phyloP scores from a whole-genome alignment of 2,888 invertebrate species.

The Eupithecia tripunctaria region DNA sequence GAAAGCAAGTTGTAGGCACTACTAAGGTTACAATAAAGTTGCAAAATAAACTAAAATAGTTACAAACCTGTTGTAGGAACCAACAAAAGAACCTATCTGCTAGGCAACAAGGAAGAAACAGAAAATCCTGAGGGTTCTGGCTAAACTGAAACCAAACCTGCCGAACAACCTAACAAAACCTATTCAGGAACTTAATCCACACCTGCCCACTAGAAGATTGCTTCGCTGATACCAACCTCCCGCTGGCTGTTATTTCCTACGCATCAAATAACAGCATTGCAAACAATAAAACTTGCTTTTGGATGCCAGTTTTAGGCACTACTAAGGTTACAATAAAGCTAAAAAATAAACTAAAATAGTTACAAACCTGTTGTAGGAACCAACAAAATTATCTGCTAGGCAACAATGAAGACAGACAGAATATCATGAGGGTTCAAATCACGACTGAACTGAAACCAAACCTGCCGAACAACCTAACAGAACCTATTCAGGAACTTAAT shows the following conservation, averaged over 20 bases:
- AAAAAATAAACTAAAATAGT: background rate
- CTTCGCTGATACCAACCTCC: slow-evolving; percentile 2
- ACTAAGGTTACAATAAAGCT: background rate
- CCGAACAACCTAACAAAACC: background rate
- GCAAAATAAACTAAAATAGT: background rate
- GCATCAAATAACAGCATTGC: slow-evolving; percentile 17
- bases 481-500: background rate
- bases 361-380: too few species aligned
- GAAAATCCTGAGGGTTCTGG: background rate
- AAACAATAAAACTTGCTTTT: background rate
- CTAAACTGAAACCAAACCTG: background rate
- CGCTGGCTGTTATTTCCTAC: slow-evolving; percentile 10
- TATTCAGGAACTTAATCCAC: background rate
- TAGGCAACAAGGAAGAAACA: background rate
- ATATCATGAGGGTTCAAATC: background rate
- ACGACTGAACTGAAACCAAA: too few species aligned
- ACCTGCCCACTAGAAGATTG: background rate
- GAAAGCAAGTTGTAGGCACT: background rate
- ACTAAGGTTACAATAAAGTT: background rate
- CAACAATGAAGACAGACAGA: background rate
- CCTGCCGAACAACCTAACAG: background rate
- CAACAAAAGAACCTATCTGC: background rate
- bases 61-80: too few species aligned
- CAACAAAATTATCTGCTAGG: background rate
- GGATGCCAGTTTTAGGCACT: background rate